Evolutionary conservation across 1,140 invertebrate genomes (phyloP).

Genomic region (Drosophila nigrodunni): DNA sequence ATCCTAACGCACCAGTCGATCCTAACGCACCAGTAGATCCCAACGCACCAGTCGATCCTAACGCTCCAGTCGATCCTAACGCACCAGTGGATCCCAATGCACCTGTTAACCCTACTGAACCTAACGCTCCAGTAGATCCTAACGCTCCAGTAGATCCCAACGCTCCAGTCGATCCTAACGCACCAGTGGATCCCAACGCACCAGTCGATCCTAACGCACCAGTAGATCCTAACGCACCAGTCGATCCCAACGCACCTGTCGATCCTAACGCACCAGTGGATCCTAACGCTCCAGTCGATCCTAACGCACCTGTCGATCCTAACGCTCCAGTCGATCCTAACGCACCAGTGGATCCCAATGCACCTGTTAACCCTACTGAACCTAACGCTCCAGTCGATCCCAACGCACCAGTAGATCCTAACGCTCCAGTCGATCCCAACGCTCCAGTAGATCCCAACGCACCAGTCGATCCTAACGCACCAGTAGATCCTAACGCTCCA

Average conservation of each 20-base stretch:
- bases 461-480: slow-evolving; percentile 4
- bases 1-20: slow-evolving; percentile 30
- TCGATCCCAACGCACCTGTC: slow-evolving; percentile 1
- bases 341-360: slow-evolving; percentile 23
- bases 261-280: slow-evolving; percentile 13
- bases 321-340: slow-evolving; percentile 28
- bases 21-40: slow-evolving; percentile 32
- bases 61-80: slow-evolving; percentile 16
- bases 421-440: slow-evolving; percentile 20
- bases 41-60: slow-evolving; percentile 20
- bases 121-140: slow-evolving; percentile 17
- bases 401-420: slow-evolving; percentile 25
- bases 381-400: slow-evolving; percentile 43
- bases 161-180: slow-evolving; percentile 20
- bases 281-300: slow-evolving; percentile 18
- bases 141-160: slow-evolving; percentile 20
- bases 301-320: slow-evolving; percentile 16
- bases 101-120: slow-evolving; percentile 24
- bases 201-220: slow-evolving; percentile 34
- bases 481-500: slow-evolving; percentile 19
- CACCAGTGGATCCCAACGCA: slow-evolving; percentile 14
- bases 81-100: slow-evolving; percentile 28
- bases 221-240: slow-evolving; percentile 23
- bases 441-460: slow-evolving; percentile 16
- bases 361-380: too few relatives aligned